A percentile compares a stretch with the other conserved stretches of the same genome.
Conservation (phyloP, 2,888 invertebrate genomes). For the Toxonevra muliebris region DNA sequence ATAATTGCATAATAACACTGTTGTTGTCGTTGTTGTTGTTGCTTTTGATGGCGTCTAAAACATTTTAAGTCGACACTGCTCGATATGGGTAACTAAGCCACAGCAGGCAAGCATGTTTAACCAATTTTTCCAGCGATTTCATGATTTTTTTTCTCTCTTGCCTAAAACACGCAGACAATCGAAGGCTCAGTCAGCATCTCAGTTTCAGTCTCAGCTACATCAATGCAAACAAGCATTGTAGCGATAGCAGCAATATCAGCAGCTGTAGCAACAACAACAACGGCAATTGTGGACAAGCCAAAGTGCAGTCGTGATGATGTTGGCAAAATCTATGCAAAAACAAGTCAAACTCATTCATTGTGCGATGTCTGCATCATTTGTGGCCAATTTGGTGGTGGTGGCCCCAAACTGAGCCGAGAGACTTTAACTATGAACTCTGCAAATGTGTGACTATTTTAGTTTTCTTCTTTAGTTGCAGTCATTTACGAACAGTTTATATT, state of each 20-base stretch:
- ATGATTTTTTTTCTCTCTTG: slow-evolving; percentile 15
- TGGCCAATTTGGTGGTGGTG: background rate
- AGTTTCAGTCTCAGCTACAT: background rate
- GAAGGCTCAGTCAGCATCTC: no score
- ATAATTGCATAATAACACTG: slow-evolving; percentile 28
- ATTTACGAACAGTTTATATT: no score
- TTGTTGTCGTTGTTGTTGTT: slow-evolving; percentile 28
- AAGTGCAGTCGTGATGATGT: slow-evolving; percentile 1
- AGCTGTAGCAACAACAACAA: slow-evolving; percentile 11
- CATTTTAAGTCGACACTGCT: background rate
- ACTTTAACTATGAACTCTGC: slow-evolving; percentile 13
- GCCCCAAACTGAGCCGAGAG: background rate
- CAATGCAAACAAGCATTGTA: background rate
- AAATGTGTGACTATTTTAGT: background rate
- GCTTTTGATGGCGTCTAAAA: slow-evolving; percentile 18
- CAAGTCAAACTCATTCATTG: background rate
- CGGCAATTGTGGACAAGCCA: slow-evolving; percentile 12
- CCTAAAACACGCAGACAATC: slow-evolving; percentile 15
- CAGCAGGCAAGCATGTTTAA: slow-evolving; percentile 5
- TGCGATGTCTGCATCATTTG: background rate
- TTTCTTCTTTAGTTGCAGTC: no score
- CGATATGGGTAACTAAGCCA: slow-evolving; percentile 28
- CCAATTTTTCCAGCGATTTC: slow-evolving; percentile 24
- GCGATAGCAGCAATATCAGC: background rate
- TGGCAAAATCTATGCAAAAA: background rate